Conservation (phyloP, 2,888 invertebrate species). For the Chesias legatella region DNA sequence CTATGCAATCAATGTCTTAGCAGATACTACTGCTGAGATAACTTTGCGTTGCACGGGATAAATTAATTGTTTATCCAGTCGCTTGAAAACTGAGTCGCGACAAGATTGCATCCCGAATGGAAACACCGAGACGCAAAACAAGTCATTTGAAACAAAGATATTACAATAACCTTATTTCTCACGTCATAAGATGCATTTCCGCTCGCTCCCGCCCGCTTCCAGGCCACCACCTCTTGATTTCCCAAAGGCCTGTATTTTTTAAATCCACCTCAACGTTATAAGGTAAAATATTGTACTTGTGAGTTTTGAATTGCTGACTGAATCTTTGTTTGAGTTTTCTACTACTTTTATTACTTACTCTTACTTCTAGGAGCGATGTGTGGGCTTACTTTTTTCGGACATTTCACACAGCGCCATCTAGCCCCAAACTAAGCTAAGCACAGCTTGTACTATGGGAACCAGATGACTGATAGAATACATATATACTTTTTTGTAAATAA, state of each 20-base stretch:
- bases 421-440: no score
- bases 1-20: no score
- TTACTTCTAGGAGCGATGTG: no score
- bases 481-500: no score
- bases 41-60: conserved; percentile 11
- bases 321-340: conserved; percentile 39
- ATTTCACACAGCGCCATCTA: no score
- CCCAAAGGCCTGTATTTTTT: conserved; percentile 70
- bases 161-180: conserved; percentile 31
- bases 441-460: no score
- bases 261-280: conserved; percentile 62
- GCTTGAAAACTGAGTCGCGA: conserved; percentile 43
- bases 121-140: conserved; percentile 37
- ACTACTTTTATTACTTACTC: no score
- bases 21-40: conserved; percentile 2
- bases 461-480: no score
- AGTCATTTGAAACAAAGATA: conserved; percentile 44
- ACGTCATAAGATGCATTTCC: conserved; percentile 48
- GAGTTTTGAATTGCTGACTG: conserved; percentile 53
- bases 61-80: conserved; percentile 43
- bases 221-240: conserved; percentile 63
- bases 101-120: conserved; percentile 48
- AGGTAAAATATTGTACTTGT: conserved; percentile 61
- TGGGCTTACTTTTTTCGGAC: no score
- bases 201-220: conserved; percentile 39